These are phyloP conservation scores for Australoheros facetus DNA, from an alignment of 2,797 vertebrate species.

Conservation along the genomic window DNA sequence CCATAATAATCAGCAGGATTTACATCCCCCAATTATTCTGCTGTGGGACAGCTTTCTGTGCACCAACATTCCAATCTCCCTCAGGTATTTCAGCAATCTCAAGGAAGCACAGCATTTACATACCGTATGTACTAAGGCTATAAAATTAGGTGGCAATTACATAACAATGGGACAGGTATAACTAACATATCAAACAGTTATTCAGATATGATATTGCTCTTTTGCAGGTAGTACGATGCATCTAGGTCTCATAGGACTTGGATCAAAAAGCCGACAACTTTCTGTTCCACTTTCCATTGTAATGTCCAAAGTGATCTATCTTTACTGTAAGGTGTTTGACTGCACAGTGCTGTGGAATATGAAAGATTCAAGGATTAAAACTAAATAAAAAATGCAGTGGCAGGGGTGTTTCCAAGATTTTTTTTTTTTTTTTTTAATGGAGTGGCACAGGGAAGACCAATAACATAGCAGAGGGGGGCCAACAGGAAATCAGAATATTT, in stretches of 20 bases:
- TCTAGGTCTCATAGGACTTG: constrained; percentile 62
- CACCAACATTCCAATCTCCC: constrained; percentile 60
- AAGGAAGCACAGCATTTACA: constrained; percentile 66
- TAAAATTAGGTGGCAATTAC: constrained; percentile 69
- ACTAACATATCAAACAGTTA: constrained; percentile 53
- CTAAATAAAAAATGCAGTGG: constrained; percentile 40
- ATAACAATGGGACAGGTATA: constrained; percentile 35
- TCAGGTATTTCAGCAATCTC: constrained; percentile 49
- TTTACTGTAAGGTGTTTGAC: constrained; percentile 32
- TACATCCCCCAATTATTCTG: constrained; percentile 29
- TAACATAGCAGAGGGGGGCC: background rate
- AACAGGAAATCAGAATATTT: background rate
- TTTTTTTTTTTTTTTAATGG: background rate
- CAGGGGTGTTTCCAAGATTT: constrained; percentile 1
- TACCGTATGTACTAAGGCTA: constrained; percentile 35
- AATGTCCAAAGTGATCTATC: constrained; percentile 68
- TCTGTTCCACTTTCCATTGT: constrained; percentile 52
- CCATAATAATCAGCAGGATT: constrained; percentile 67
- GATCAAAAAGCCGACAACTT: constrained; percentile 55
- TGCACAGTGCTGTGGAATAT: constrained; percentile 10
- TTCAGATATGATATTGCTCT: constrained; percentile 39
- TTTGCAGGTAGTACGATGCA: constrained; percentile 15
- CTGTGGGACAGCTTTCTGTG: constrained; percentile 57
- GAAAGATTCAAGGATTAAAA: constrained; percentile 42
- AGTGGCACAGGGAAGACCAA: background rate